Base-by-base conservation (phyloP, 2,888 invertebrate genomes). In the Argyresthia albistria region DNA sequence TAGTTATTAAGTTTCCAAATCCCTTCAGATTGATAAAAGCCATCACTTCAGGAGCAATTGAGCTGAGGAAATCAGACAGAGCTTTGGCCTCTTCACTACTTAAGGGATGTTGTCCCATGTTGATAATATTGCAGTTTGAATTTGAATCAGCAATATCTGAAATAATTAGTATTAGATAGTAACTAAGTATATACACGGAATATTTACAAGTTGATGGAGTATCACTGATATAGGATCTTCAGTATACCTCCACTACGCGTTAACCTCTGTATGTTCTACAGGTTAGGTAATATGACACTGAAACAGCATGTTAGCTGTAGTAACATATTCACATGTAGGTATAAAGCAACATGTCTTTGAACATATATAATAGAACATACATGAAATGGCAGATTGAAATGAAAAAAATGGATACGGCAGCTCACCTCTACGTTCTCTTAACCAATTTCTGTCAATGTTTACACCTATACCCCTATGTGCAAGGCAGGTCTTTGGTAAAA, bases 401-500 rank as follows among this genome's bases (percentile, higher is more conserved):
- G 6, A 25, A 25, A 25, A n/a, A n/a, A n/a, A n/a, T n/a, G n/a
- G n/a, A n/a, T n/a, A n/a, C n/a, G 25, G 25, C 25, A 6, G 35
- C 48, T n/a, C 10, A 49, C 15, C 39, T 25, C 12, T 37, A 1
- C 10, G 12, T 49, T 8, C 9, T 8, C 37, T 14, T 8, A 62
- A 73, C 82, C 82, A 86, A 63, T 86, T 86, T 58, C 79, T 67
- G 43, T 77, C 79, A 55, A 84, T 58, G 58, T 73, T 76, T 1
- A 84, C 73, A 51, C 86, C 86, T 56, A 70, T 42, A 39, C 39
- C 9, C n/a, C n/a, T 39, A 8, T 3, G 3, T 39, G 8, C 4
- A 39, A 39, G 4, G 39, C 25, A 25, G 25, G 74, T 70, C 53
- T 62, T 11, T 25, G n/a, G 12, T 16, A 43, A 64, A 57, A 77